phyloP scores from a whole-genome alignment of 2,888 invertebrate species.

The Helobdella robusta region DNA sequence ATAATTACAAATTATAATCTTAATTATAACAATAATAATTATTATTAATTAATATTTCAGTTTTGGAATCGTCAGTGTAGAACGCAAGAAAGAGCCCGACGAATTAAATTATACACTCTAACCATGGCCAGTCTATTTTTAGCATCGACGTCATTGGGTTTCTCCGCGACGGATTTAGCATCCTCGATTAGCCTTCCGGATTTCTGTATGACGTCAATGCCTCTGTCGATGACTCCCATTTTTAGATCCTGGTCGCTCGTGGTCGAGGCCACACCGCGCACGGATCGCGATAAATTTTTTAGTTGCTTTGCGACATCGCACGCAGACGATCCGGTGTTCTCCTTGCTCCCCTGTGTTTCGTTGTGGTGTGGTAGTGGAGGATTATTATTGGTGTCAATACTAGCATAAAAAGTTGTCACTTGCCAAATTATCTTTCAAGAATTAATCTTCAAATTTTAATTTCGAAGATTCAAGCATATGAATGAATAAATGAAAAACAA shows the following conservation, averaged over 20 bases:
- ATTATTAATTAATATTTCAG: no score
- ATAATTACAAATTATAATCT: not conserved
- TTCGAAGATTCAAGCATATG: not conserved
- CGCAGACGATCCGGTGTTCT: conserved; percentile 70
- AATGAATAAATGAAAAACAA: not conserved
- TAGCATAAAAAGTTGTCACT: not conserved
- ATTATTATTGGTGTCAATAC: no score
- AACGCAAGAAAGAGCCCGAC: no score
- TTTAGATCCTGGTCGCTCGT: conserved; percentile 52
- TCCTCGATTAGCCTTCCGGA: conserved; percentile 71
- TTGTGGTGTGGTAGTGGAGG: no score
- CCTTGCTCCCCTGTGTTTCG: conserved; percentile 64
- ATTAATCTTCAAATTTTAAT: not conserved
- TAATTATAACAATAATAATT: no score
- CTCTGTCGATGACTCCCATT: conserved; percentile 53
- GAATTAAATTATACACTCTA: no score
- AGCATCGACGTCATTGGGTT: conserved; percentile 58
- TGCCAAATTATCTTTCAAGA: not conserved
- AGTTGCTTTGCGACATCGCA: conserved; percentile 70
- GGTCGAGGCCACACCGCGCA: conserved; percentile 59
- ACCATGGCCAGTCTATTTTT: conserved; percentile 61
- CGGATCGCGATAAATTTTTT: conserved; percentile 63
- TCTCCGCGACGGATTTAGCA: conserved; percentile 65
- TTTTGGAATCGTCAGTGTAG: no score
- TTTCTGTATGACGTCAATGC: conserved; percentile 69